These are phyloP conservation scores for Poeciliopsis prolifica DNA, from an alignment of 2,113 vertebrate species.

Conservation along the genomic window DNA sequence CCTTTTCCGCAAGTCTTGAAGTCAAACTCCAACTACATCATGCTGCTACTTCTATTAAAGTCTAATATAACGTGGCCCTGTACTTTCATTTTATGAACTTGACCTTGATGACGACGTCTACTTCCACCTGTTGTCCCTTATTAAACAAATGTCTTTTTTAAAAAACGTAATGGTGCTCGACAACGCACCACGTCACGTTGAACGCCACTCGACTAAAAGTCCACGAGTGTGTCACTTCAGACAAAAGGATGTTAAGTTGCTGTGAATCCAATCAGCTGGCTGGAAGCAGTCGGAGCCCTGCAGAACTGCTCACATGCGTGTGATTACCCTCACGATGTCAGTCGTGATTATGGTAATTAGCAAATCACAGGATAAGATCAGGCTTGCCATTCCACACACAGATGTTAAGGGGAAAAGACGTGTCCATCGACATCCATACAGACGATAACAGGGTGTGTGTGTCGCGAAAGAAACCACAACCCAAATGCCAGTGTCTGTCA, in stretches of 20 bases:
- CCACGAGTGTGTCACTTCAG: constrained; percentile 1
- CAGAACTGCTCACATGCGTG: constrained; percentile 9
- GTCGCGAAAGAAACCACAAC: constrained; percentile 27
- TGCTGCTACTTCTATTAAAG: neutral
- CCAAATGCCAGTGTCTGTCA: constrained; percentile 55
- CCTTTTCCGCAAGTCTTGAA: neutral
- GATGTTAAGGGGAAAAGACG: constrained; percentile 32
- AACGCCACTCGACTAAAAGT: constrained; percentile 5
- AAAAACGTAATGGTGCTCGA: neutral
- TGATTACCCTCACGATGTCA: constrained; percentile 46
- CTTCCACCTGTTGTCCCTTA: neutral
- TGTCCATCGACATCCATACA: neutral
- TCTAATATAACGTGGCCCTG: neutral
- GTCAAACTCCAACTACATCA: neutral
- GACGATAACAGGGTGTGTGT: neutral
- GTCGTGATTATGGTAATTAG: constrained; percentile 62
- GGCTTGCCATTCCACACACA: constrained; percentile 45
- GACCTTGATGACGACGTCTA: neutral
- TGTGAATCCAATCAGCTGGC: constrained; percentile 18
- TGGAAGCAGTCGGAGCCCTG: constrained; percentile 38
- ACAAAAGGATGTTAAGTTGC: constrained; percentile 42
- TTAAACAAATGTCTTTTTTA: neutral
- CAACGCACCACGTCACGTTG: too few species aligned
- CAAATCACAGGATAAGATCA: constrained; percentile 59
- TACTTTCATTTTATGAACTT: neutral